Base-by-base conservation (phyloP, 1,140 invertebrate species). In the Macrostomum lignano region DNA sequence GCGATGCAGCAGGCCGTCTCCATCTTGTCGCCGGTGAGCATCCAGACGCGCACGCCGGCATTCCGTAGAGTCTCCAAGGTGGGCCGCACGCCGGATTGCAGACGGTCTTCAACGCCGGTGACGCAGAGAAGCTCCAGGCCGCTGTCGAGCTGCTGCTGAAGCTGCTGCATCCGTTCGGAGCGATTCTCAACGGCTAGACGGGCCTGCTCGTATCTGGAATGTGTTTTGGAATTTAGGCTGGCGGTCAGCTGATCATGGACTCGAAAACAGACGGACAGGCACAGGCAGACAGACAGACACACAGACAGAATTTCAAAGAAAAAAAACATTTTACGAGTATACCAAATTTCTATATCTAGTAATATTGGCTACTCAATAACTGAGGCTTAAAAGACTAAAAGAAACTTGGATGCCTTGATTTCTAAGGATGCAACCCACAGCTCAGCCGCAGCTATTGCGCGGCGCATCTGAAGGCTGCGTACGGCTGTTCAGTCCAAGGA, bases 1-100 rank as follows among this genome's bases (percentile, higher is more conserved):
- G 88, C 86, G 47, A 98, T 96, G 51, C 84, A 94, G 17, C 76
- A 78, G 9, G 88, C 91, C 1, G 91, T 98, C 62, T 98, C 91
- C 31, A 94, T 51, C 59, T 98, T 98, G 52, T 98, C 91, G 25
- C 91, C 91, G 0, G 91, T 98, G 38, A 98, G 61, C 91, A 98
- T 98, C 91, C 91, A 98, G 25, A 93, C 71, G 64, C 82, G 91
- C 31, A 96, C 81, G 21, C 86, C 86, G 38, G 88, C 88, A 58
- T 86, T 86, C 42, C 77, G 65, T 14, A 98, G 56, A 33, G 82
- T 60, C 51, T 88, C 79, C 2, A 98, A 60, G 0, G 86, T 93
- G 17, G 73, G 69, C 21, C 81, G 67, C 1, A 96, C n/a, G n/a
- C n/a, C n/a, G n/a, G n/a, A n/a, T 38, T 64, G 63, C n/a, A 65